phyloP scores from a whole-genome alignment of 2,888 invertebrate genomes.

The Protophormia terraenovae region DNA sequence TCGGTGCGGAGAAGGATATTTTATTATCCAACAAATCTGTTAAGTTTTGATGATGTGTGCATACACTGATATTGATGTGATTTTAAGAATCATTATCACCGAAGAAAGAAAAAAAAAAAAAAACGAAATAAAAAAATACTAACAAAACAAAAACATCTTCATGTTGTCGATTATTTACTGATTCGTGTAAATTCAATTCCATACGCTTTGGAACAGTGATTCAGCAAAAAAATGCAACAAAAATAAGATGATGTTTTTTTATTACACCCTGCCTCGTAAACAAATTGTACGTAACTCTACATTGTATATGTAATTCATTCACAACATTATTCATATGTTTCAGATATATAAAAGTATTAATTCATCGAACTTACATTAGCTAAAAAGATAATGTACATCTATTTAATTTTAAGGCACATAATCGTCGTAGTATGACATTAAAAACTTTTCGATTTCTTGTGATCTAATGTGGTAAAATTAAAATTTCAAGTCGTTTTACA shows the following conservation, averaged over 20 bases:
- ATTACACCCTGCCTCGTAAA: conserved; percentile 43
- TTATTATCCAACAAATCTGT: conserved; percentile 46
- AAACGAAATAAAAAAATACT: background rate
- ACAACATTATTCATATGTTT: background rate
- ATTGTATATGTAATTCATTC: conserved; percentile 48
- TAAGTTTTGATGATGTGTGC: conserved; percentile 39
- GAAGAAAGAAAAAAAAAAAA: background rate
- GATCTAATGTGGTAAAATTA: no score
- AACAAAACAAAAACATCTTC: conserved; percentile 40
- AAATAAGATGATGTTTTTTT: conserved; percentile 28
- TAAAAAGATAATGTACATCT: no score
- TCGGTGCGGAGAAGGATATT: conserved; percentile 18
- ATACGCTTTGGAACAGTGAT: conserved; percentile 43
- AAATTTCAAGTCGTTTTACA: no score
- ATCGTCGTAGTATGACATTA: no score
- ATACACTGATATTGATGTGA: conserved; percentile 40
- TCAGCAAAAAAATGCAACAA: conserved; percentile 44
- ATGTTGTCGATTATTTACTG: conserved; percentile 54
- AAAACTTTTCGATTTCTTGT: no score
- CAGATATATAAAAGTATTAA: background rate
- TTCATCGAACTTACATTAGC: background rate
- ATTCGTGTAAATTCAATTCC: conserved; percentile 55
- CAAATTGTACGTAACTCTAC: conserved; percentile 43
- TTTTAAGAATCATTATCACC: conserved; percentile 46
- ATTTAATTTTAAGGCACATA: no score